phyloP scores from a whole-genome alignment of 2,797 vertebrate genomes.

The Cossypha heuglini region DNA sequence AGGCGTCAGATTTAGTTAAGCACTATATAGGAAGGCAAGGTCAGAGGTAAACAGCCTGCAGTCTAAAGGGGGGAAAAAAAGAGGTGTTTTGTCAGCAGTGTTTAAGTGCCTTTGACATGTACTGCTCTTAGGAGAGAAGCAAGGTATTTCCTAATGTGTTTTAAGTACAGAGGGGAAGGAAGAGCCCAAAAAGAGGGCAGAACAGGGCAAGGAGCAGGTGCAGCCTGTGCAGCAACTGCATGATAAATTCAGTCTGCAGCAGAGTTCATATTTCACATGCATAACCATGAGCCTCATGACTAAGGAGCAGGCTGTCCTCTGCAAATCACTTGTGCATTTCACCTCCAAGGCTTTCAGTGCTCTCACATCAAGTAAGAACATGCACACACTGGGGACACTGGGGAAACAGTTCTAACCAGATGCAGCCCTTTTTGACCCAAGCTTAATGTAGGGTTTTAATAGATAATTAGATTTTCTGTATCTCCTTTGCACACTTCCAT shows the following conservation, averaged over 20 bases:
- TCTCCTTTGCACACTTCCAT: neutral
- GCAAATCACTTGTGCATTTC: neutral
- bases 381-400: accelerated
- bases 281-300: neutral
- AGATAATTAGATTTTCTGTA: neutral
- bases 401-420: neutral
- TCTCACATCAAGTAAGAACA: neutral
- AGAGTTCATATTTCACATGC: neutral
- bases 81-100: neutral
- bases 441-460: neutral
- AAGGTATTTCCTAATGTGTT: neutral
- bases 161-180: neutral
- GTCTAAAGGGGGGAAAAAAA: neutral
- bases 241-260: neutral
- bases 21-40: neutral
- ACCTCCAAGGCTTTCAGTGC: neutral
- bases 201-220: slow-evolving; percentile 33
- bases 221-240: slow-evolving; percentile 4
- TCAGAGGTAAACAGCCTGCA: neutral
- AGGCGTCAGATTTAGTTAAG: slow-evolving; percentile 21
- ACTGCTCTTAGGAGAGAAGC: neutral
- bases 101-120: neutral
- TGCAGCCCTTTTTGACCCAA: neutral
- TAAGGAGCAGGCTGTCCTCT: neutral
- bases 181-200: neutral